Percentiles rank a stretch among this genome's conserved stretches.
phyloP scores from a whole-genome alignment of 2,888 invertebrate species.

The Rhimphoctona megacephalus region DNA sequence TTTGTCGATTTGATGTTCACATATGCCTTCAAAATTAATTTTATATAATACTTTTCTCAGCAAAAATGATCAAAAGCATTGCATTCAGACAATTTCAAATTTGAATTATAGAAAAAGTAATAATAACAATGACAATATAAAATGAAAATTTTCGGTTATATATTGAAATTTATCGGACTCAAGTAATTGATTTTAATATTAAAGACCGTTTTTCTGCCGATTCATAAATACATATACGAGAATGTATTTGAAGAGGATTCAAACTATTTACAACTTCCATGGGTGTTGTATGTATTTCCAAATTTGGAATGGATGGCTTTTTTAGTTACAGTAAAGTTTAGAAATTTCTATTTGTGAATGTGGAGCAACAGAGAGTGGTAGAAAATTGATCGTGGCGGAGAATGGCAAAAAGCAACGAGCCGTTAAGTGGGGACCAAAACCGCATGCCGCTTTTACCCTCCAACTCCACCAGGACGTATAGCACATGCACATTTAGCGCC shows the following conservation, averaged over 20 bases:
- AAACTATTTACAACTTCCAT: neutral
- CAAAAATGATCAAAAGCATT: neutral
- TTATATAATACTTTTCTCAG: too few species aligned
- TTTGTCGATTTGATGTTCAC: too few species aligned
- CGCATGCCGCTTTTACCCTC: slow-evolving; percentile 47
- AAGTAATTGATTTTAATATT: neutral
- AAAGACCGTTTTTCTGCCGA: neutral
- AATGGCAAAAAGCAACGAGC: slow-evolving; percentile 62
- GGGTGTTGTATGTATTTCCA: neutral
- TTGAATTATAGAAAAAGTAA: neutral
- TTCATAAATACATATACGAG: neutral
- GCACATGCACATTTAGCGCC: slow-evolving; percentile 21
- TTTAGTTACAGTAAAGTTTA: neutral
- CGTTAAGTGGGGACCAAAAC: slow-evolving; percentile 61
- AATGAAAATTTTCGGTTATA: neutral
- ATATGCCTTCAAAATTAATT: neutral
- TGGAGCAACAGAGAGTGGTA: slow-evolving; percentile 19
- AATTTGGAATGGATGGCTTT: neutral
- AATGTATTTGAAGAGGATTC: neutral
- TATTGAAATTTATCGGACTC: neutral
- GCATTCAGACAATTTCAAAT: neutral
- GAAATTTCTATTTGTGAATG: slow-evolving; percentile 38
- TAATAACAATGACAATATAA: neutral
- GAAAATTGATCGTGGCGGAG: slow-evolving; percentile 46
- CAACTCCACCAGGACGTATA: slow-evolving; percentile 1